Evolutionary conservation across 2,888 invertebrate species (phyloP).

Genomic region (Ephialtes manifestator): DNA sequence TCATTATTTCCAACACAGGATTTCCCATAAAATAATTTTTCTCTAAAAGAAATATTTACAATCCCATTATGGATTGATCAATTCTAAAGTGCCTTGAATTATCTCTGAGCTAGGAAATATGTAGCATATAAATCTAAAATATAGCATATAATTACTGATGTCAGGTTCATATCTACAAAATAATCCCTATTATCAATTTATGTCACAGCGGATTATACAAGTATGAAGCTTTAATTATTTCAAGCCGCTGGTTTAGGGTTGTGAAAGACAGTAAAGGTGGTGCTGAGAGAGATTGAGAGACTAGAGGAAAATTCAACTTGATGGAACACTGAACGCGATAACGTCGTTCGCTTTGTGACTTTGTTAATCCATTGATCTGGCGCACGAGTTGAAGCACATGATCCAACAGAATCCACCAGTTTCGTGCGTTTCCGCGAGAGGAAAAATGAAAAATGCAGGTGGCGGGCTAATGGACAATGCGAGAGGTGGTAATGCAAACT

Average conservation of each 20-base stretch:
- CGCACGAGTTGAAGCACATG: constrained; percentile 4
- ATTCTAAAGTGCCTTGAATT: no score
- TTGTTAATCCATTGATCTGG: constrained; percentile 73
- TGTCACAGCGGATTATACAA: no score
- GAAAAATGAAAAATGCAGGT: constrained; percentile 80
- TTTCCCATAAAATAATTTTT: no score
- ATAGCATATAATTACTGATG: no score
- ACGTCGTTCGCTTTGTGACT: constrained; percentile 78
- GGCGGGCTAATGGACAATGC: constrained; percentile 77
- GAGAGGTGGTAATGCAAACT: constrained; percentile 80
- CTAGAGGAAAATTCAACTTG: constrained; percentile 16
- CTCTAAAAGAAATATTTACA: no score
- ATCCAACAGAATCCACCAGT: neutral
- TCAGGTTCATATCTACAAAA: no score
- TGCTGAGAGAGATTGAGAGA: constrained; percentile 1
- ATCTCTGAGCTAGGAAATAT: no score
- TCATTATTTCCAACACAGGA: no score
- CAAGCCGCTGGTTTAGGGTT: constrained; percentile 19
- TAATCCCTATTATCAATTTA: neutral
- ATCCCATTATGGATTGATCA: no score
- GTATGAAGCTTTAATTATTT: no score
- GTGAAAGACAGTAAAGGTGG: neutral
- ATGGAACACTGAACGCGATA: constrained; percentile 55
- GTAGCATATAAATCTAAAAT: no score
- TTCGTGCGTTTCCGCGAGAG: constrained; percentile 57